These are phyloP conservation scores for Selene dorsalis DNA, from an alignment of 2,797 vertebrate genomes.

Conservation along the genomic window DNA sequence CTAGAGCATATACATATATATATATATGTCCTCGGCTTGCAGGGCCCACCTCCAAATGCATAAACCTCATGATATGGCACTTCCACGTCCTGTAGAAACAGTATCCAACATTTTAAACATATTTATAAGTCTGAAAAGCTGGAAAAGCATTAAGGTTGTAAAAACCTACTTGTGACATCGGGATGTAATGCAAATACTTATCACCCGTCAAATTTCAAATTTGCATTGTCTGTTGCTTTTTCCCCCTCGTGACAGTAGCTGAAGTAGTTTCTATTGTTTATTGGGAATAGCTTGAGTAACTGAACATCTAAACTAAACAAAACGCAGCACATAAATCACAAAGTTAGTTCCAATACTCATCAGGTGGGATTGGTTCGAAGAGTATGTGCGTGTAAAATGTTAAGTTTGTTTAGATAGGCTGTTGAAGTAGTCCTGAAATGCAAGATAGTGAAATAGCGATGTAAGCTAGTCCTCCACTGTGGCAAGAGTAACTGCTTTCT, in stretches of 20 bases:
- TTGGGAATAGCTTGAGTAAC: neutral
- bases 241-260: neutral
- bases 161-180: neutral
- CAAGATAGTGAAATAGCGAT: neutral
- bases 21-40: too few relatives aligned
- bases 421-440: neutral
- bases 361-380: too few relatives aligned
- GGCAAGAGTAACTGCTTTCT: neutral
- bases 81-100: too few relatives aligned
- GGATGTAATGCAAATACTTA: neutral
- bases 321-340: neutral
- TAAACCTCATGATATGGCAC: too few relatives aligned
- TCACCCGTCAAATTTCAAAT: neutral
- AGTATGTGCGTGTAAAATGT: neutral
- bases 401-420: neutral
- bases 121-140: too few relatives aligned
- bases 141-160: too few relatives aligned
- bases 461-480: neutral
- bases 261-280: neutral
- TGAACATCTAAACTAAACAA: neutral
- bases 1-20: too few relatives aligned
- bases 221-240: neutral
- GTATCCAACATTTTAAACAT: too few relatives aligned
- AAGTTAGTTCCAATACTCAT: neutral
- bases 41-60: too few relatives aligned